These are phyloP conservation scores for Phenganax stokvisi DNA, from an alignment of 92 coral and sea anemone species.

Conservation along the genomic window DNA sequence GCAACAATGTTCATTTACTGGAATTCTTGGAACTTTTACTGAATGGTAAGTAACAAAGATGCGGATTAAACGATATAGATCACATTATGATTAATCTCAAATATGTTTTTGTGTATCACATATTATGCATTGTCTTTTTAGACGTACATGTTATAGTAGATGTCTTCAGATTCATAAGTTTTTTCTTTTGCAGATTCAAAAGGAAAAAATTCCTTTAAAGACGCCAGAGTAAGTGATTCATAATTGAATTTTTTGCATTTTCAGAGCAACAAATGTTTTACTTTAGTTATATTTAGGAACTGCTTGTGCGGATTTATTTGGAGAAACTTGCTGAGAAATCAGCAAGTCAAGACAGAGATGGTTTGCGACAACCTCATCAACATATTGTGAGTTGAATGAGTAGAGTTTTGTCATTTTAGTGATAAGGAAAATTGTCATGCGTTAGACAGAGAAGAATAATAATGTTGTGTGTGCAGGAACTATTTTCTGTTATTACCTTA, in stretches of 20 bases:
- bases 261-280: too few species aligned
- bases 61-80: not conserved
- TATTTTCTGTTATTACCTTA: not conserved
- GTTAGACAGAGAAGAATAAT: not conserved
- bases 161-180: not conserved
- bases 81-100: not conserved
- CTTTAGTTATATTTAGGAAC: slow-evolving; percentile 5
- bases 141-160: too few species aligned
- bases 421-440: too few species aligned
- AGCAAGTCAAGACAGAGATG: not conserved
- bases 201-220: slow-evolving; percentile 31
- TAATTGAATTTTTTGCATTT: too few species aligned
- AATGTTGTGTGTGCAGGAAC: not conserved
- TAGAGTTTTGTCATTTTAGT: too few species aligned
- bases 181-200: not conserved
- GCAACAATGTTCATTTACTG: slow-evolving; percentile 58
- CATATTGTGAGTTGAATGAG: slow-evolving; percentile 11
- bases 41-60: slow-evolving; percentile 54
- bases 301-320: slow-evolving; percentile 9
- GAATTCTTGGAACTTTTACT: slow-evolving; percentile 78
- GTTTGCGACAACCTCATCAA: not conserved
- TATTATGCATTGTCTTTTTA: too few species aligned
- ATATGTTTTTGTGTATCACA: not conserved
- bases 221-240: slow-evolving; percentile 8
- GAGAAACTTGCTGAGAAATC: slow-evolving; percentile 11